These are phyloP conservation scores for Heliconius nattereri DNA, from an alignment of 1,140 invertebrate genomes.

Conservation along the genomic window DNA sequence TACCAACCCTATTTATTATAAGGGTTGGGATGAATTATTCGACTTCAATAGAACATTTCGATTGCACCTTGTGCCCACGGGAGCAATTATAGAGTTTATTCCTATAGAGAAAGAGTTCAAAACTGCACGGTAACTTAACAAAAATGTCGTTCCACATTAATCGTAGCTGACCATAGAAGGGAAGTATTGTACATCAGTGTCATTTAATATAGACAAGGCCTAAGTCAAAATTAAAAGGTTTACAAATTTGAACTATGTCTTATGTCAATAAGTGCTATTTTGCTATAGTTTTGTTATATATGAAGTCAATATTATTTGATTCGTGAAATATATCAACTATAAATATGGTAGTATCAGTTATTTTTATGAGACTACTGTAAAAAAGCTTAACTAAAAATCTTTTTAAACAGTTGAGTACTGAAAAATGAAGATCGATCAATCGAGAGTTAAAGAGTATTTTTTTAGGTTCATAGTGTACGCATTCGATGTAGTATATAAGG, in stretches of 20 bases:
- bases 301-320: not conserved
- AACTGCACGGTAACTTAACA: not conserved
- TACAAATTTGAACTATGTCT: not conserved
- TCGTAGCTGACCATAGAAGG: conserved; percentile 1
- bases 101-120: not conserved
- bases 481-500: too few species aligned
- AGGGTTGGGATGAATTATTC: conserved; percentile 15
- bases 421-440: too few species aligned
- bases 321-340: not conserved
- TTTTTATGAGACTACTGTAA: not conserved
- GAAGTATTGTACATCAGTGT: not conserved
- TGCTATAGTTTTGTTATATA: not conserved
- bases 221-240: not conserved
- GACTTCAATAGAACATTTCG: conserved; percentile 16
- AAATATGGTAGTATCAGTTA: not conserved
- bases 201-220: not conserved
- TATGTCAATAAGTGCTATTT: not conserved
- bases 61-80: not conserved
- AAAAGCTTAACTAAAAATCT: too few species aligned
- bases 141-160: not conserved
- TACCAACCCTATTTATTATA: conserved; percentile 14
- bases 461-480: too few species aligned
- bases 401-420: too few species aligned
- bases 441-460: too few species aligned
- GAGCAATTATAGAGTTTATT: not conserved